These are phyloP conservation scores for Andrena camellia DNA, from an alignment of 2,888 invertebrate genomes.

Conservation along the genomic window DNA sequence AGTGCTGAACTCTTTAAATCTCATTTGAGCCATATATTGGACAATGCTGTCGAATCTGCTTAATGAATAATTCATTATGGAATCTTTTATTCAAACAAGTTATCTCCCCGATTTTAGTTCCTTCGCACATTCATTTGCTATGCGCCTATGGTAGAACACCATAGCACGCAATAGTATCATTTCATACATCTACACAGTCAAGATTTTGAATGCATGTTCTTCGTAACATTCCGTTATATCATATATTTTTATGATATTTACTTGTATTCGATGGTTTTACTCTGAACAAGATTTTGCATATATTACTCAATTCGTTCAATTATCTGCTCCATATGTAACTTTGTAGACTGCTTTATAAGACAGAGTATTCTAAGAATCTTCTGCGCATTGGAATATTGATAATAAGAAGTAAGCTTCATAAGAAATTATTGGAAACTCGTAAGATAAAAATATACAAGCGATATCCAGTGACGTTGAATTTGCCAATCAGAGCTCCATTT, in stretches of 20 bases:
- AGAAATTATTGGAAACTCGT: constrained; percentile 13
- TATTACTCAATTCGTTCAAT: neutral
- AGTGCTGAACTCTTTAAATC: constrained; percentile 15
- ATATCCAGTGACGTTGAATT: constrained; percentile 37
- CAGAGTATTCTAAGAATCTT: neutral
- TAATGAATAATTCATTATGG: constrained; percentile 72
- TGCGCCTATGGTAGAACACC: constrained; percentile 59
- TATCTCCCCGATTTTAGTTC: constrained; percentile 67
- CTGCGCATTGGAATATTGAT: neutral
- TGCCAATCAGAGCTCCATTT: constrained; percentile 19
- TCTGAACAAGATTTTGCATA: neutral
- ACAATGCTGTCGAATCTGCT: constrained; percentile 62
- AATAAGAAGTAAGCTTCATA: neutral
- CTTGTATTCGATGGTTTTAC: neutral
- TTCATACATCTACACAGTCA: neutral
- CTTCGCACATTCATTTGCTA: constrained; percentile 61
- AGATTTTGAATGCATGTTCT: neutral
- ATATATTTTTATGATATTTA: neutral
- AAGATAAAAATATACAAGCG: constrained; percentile 20
- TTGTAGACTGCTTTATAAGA: neutral
- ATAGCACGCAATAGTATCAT: constrained; percentile 30
- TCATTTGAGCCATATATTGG: constrained; percentile 55
- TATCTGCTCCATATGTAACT: neutral
- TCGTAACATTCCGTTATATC: neutral
- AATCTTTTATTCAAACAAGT: constrained; percentile 49